Evolutionary conservation across 2,888 invertebrate genomes (phyloP), one percentile per base, ranked within the genome.

Genomic region (Limulus polyphemus): DNA sequence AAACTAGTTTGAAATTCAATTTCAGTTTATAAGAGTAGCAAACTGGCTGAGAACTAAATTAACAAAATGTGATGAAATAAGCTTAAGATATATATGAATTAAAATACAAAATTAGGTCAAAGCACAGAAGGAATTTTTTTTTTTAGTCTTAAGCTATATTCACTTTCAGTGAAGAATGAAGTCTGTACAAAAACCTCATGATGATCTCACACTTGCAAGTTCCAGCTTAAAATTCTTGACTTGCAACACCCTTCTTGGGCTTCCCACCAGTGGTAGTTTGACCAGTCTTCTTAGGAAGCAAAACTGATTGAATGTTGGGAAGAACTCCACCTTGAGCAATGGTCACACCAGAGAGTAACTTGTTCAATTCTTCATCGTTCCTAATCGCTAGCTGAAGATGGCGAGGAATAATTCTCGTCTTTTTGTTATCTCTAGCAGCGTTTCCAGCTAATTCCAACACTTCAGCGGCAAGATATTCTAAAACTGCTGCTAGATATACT

Each of bases 301-400:
- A 73, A 32, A 79, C 77, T 47, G 78, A 76, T 68, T 79, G 78
- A 65, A 79, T 79, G 72, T 79, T 79, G 11, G 79, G 79, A 70
- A 81, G 73, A n/a, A 81, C 80, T 71, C 80, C 81, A 65, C 80
- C 80, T 72, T 81, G 80, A 54, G 79, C 78, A 68, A 81, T 80
- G 63, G 80, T 80, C 50, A 80, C 80, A 55, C 79, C 79, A 2
- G 75, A 73, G 62, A 79, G 70, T 52, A 79, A 72, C 65, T 77
- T 77, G 74, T 78, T 78, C 71, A 79, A 71, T 75, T 78, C 78
- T 63, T 78, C 78, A 71, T 78, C 78, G 69, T 78, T 78, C 46
- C 77, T 71, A 72, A 78, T 75, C 63, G 77, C 78, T 62, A 78
- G 68, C 68, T 78, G 77, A 17, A 78, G 71, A 68, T 78, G 77